phyloP scores from a whole-genome alignment of 2,797 vertebrate species.

The Ammospiza maritima region DNA sequence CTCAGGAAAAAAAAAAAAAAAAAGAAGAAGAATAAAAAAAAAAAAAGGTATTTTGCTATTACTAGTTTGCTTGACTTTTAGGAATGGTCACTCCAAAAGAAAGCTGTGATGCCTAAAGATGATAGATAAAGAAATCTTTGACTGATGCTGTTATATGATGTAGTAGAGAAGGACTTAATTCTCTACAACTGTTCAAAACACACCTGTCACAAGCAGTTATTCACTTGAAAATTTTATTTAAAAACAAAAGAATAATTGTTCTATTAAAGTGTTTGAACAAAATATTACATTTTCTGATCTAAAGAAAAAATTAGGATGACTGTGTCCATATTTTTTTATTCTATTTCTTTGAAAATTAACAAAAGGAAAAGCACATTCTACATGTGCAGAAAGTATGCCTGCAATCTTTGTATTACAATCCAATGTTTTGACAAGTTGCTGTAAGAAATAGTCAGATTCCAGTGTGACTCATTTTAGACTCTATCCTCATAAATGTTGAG shows the following conservation, averaged over 20 bases:
- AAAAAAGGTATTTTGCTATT: background rate
- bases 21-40: background rate
- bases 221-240: constrained; percentile 23
- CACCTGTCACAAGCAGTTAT: constrained; percentile 15
- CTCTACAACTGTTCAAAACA: background rate
- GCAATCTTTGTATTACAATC: constrained; percentile 12
- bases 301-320: constrained; percentile 30
- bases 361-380: constrained; percentile 28
- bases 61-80: background rate
- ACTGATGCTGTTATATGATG: background rate
- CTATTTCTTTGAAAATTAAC: constrained; percentile 33
- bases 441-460: constrained; percentile 46
- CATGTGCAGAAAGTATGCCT: constrained; percentile 1
- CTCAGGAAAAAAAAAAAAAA: background rate
- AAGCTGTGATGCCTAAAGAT: background rate
- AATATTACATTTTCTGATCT: constrained; percentile 34
- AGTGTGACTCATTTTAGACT: constrained; percentile 53
- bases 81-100: background rate
- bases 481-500: background rate
- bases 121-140: background rate
- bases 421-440: constrained; percentile 39
- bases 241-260: constrained; percentile 47
- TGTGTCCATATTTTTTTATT: constrained; percentile 37
- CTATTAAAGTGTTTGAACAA: constrained; percentile 40
- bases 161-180: background rate